Percentiles rank a stretch among this genome's conserved stretches.
Evolutionary conservation across 2,888 invertebrate genomes (phyloP).

Genomic region (Tuberolachnus salignus): DNA sequence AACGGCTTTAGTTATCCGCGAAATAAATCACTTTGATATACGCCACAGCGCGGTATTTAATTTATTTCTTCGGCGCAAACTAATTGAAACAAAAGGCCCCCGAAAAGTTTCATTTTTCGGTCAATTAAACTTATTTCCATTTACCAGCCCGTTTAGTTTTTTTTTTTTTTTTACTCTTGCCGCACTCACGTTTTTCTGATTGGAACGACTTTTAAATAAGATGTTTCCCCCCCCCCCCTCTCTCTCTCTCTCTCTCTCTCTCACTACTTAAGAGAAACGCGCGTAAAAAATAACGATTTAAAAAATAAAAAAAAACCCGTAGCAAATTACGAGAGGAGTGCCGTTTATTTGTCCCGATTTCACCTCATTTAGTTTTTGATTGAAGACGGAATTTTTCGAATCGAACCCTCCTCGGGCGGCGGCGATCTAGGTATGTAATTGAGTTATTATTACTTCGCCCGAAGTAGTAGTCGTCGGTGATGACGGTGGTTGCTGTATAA

Average conservation of each 20-base stretch:
- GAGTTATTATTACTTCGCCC: conserved; percentile 49
- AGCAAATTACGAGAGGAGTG: conserved; percentile 33
- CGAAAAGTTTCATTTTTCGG: conserved; percentile 57
- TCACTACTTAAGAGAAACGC: not conserved
- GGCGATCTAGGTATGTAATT: conserved; percentile 42
- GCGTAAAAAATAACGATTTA: conserved; percentile 25
- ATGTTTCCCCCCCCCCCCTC: not conserved
- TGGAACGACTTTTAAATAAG: conserved; percentile 56
- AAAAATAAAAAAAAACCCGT: not conserved
- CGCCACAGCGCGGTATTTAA: conserved; percentile 50
- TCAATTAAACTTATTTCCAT: conserved; percentile 57
- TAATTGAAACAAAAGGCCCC: conserved; percentile 56
- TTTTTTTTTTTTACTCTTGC: conserved; percentile 10
- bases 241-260: too few species aligned
- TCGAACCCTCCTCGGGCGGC: conserved; percentile 45
- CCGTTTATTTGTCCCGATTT: conserved; percentile 51
- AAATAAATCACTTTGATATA: conserved; percentile 56
- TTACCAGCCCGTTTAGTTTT: conserved; percentile 56
- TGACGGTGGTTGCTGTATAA: not conserved
- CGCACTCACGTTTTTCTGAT: conserved; percentile 56
- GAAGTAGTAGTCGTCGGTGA: not conserved
- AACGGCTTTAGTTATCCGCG: conserved; percentile 54
- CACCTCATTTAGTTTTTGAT: conserved; percentile 56
- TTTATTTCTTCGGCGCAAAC: conserved; percentile 56
- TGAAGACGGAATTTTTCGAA: conserved; percentile 45